Percentiles rank a stretch among this genome's conserved stretches.
Evolutionary conservation across 2,797 vertebrate genomes (phyloP).

Genomic region (Prionace glauca): DNA sequence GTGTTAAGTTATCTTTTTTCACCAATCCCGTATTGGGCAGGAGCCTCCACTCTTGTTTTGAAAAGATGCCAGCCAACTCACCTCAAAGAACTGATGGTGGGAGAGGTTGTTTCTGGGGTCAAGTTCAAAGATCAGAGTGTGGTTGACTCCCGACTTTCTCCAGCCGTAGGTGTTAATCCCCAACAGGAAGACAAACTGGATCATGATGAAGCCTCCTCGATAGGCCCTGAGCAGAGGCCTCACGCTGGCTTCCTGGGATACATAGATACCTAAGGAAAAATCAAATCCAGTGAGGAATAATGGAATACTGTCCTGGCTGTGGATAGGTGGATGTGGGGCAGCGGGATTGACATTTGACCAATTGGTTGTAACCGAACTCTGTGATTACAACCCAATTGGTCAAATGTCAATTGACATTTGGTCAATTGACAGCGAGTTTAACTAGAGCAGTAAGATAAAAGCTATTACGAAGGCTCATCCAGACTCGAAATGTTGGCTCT

Average conservation of each 20-base stretch:
- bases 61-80: background rate
- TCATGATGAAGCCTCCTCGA: conserved; percentile 40
- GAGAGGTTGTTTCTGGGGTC: conserved; percentile 41
- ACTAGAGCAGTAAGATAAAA: background rate
- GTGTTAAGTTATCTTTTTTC: too few species aligned
- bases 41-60: background rate
- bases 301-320: background rate
- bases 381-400: too few species aligned
- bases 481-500: too few species aligned
- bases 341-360: background rate
- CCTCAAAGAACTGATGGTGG: conserved; percentile 39
- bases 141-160: conserved; percentile 41
- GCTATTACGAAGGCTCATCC: too few species aligned
- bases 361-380: background rate
- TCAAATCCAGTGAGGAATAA: background rate
- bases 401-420: too few species aligned
- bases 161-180: conserved; percentile 43
- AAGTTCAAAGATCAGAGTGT: conserved; percentile 41
- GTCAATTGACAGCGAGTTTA: background rate
- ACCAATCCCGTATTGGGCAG: background rate
- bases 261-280: rapidly evolving
- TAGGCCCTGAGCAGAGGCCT: conserved; percentile 39
- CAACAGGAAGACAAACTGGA: conserved; percentile 41
- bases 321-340: background rate
- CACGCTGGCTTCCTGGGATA: background rate